A percentile compares a stretch with the other conserved stretches of the same genome.
phyloP scores from a whole-genome alignment of 2,797 vertebrate species.

The Eulemur coronatus region DNA sequence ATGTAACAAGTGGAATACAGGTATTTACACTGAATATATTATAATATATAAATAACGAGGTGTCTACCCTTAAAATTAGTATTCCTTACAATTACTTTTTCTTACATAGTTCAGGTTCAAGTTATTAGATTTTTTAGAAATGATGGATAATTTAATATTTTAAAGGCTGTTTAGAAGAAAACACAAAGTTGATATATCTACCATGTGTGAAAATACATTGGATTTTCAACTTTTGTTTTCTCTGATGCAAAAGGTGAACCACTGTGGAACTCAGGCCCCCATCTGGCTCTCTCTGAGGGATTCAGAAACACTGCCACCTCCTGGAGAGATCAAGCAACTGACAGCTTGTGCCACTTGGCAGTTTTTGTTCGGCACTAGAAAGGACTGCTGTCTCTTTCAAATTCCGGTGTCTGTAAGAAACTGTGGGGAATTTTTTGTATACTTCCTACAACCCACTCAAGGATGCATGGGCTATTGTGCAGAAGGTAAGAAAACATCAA shows the following conservation, averaged over 20 bases:
- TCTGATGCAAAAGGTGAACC: conserved; percentile 88
- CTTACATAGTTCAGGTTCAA: neutral
- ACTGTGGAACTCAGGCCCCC: conserved; percentile 93
- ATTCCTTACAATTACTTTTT: neutral
- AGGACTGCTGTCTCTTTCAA: conserved; percentile 93
- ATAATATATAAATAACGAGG: neutral
- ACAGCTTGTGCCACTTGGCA: conserved; percentile 94
- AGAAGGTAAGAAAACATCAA: conserved; percentile 85
- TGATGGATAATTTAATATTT: neutral
- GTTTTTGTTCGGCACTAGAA: conserved; percentile 86
- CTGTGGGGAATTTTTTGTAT: conserved; percentile 93
- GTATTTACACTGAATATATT: neutral
- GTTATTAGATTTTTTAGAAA: neutral
- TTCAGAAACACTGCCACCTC: conserved; percentile 88
- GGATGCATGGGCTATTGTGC: conserved; percentile 96
- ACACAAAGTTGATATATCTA: neutral
- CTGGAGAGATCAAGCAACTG: conserved; percentile 89
- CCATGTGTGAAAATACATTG: neutral
- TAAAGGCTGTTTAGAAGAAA: neutral
- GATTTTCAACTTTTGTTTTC: conserved; percentile 63
- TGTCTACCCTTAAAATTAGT: neutral
- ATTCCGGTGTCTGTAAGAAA: conserved; percentile 92
- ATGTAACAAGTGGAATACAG: neutral
- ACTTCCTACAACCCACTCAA: conserved; percentile 93
- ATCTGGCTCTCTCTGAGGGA: conserved; percentile 92